phyloP scores from a whole-genome alignment of 2,113 vertebrate species.

The Gymnocephalus cernua region DNA sequence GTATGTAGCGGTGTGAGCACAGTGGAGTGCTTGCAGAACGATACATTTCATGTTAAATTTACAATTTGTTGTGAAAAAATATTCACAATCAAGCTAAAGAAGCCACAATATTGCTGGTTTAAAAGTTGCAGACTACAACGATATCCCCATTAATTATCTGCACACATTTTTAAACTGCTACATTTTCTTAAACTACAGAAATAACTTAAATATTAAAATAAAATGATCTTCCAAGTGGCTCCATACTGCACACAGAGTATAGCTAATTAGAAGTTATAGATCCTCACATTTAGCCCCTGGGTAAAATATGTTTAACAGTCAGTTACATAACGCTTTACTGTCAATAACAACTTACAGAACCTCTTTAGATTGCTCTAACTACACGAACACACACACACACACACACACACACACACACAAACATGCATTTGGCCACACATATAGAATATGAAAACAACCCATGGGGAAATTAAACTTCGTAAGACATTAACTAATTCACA shows the following conservation, averaged over 20 bases:
- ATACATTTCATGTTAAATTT: neutral
- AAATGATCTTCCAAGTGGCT: neutral
- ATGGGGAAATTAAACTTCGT: neutral
- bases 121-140: conserved; percentile 28
- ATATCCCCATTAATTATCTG: neutral
- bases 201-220: neutral
- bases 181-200: neutral
- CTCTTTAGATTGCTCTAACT: conserved; percentile 2
- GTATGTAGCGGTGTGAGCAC: neutral
- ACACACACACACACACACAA: neutral
- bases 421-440: neutral
- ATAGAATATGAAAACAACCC: neutral
- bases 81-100: neutral
- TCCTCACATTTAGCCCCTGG: conserved; percentile 6
- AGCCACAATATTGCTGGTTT: neutral
- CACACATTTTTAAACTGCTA: neutral
- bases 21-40: neutral
- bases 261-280: conserved; percentile 47
- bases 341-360: conserved; percentile 16
- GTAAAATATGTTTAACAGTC: conserved; percentile 35
- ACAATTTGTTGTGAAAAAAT: neutral
- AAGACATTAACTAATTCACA: conserved; percentile 15
- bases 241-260: neutral
- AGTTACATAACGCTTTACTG: conserved; percentile 38
- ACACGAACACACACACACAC: neutral